Evolutionary conservation across 2,797 vertebrate species (phyloP).

Genomic region (Acanthurus lineatus): DNA sequence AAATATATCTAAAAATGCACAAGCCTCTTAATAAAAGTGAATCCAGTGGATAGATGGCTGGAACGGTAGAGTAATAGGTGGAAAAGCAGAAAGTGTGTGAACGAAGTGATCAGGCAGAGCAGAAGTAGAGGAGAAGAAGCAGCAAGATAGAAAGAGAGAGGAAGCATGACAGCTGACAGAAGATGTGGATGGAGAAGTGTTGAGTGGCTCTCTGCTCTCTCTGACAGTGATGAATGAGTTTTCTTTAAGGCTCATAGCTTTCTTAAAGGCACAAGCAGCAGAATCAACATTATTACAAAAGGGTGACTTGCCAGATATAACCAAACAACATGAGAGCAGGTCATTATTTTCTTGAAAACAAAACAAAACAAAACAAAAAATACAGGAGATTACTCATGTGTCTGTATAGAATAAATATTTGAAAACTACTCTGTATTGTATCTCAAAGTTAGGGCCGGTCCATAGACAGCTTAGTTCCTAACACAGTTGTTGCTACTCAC

Average conservation of each 20-base stretch:
- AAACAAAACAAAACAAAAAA: too few species aligned
- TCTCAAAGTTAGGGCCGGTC: too few species aligned
- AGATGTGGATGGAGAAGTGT: constrained; percentile 30
- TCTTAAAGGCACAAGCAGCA: constrained; percentile 35
- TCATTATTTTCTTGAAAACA: too few species aligned
- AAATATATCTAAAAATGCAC: too few species aligned
- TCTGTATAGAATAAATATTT: too few species aligned
- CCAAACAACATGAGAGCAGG: not conserved
- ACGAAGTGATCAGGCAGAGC: not conserved
- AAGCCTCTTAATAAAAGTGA: too few species aligned
- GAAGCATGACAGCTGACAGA: constrained; percentile 33
- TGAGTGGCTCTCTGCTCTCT: constrained; percentile 28
- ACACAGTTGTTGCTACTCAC: too few species aligned
- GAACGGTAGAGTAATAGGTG: not conserved
- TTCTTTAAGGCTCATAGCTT: constrained; percentile 10
- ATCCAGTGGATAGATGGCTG: not conserved
- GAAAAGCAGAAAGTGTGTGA: not conserved
- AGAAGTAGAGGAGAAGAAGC: constrained; percentile 7
- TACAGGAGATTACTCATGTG: too few species aligned
- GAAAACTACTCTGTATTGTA: too few species aligned
- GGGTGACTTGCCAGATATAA: not conserved
- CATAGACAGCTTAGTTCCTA: too few species aligned
- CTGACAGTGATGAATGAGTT: constrained; percentile 59
- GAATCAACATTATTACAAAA: constrained; percentile 8
- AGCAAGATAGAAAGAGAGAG: constrained; percentile 12